Evolutionary conservation across 2,113 vertebrate species (phyloP).

Genomic region (human (Homo sapiens)): GRCh38 chr16:56791001-56791500

Average conservation of each 20-base stretch:
- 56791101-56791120: background rate
- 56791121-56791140: background rate
- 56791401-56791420: background rate
- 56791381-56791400: background rate
- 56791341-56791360: background rate
- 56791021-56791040: background rate
- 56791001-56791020: background rate
- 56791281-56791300: background rate
- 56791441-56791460: background rate
- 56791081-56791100: background rate
- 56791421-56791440: background rate
- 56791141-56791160: background rate
- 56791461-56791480: constrained; percentile 25
- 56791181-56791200: background rate
- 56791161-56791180: background rate
- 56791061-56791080: background rate
- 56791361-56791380: background rate
- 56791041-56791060: background rate
- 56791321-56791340: background rate
- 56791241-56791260: background rate
- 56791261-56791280: background rate
- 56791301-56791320: background rate
- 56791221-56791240: constrained; percentile 23
- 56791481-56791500: constrained; percentile 5
- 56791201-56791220: background rate